Conservation (phyloP, 2,113 vertebrate genomes). For the Hemichromis elongatus region DNA sequence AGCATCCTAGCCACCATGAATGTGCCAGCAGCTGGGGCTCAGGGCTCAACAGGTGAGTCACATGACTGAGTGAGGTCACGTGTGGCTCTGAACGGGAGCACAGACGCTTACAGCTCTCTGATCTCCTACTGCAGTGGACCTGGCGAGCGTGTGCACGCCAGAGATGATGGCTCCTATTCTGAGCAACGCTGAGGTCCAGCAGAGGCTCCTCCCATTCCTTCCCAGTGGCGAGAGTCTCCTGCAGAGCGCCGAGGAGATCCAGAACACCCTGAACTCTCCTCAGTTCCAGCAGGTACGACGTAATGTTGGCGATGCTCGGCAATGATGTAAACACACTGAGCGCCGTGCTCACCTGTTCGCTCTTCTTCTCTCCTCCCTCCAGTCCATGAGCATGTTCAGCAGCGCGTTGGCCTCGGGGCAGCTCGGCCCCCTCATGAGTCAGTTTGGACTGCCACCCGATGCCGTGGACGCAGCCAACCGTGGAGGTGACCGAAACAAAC, state of each 20-base stretch:
- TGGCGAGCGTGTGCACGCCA: slow-evolving; percentile 89
- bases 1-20: slow-evolving; percentile 97
- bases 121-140: slow-evolving; percentile 77
- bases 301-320: fast-evolving
- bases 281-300: slow-evolving; percentile 93
- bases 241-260: slow-evolving; percentile 90
- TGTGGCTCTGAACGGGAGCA: neutral
- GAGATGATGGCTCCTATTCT: slow-evolving; percentile 98
- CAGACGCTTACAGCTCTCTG: neutral
- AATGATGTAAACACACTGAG: neutral
- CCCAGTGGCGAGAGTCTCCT: slow-evolving; percentile 90
- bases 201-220: slow-evolving; percentile 90
- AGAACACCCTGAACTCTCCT: slow-evolving; percentile 92
- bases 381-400: slow-evolving; percentile 98
- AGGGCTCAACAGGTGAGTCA: slow-evolving; percentile 75
- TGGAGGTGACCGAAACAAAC: slow-evolving; percentile 77
- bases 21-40: slow-evolving; percentile 78
- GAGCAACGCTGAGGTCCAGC: slow-evolving; percentile 90
- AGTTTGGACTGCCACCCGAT: slow-evolving; percentile 91
- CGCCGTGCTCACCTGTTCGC: neutral
- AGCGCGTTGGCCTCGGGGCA: slow-evolving; percentile 94
- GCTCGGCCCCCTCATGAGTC: slow-evolving; percentile 93
- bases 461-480: slow-evolving; percentile 95
- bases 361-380: neutral
- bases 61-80: neutral